A percentile compares a stretch with the other conserved stretches of the same genome.
phyloP scores from a whole-genome alignment of 2,888 invertebrate genomes.

The Cerastoderma edule region DNA sequence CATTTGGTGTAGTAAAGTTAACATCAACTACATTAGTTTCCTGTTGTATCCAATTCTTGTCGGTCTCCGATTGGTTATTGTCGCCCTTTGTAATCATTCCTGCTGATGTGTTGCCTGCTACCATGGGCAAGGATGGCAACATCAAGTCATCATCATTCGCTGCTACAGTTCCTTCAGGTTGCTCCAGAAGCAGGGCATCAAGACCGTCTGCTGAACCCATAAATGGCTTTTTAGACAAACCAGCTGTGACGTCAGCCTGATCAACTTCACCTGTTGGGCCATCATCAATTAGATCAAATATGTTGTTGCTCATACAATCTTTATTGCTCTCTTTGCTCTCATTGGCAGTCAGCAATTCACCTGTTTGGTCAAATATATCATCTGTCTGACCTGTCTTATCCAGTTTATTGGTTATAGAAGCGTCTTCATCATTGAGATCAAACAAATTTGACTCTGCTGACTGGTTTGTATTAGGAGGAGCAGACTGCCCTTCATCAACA shows the following conservation, averaged over 20 bases:
- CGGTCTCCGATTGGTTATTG: too few relatives aligned
- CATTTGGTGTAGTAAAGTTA: too few relatives aligned
- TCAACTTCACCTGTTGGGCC: not conserved
- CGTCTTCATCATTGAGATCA: not conserved
- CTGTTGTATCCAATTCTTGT: too few relatives aligned
- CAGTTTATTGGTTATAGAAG: not conserved
- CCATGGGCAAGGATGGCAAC: too few relatives aligned
- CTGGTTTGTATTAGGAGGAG: not conserved
- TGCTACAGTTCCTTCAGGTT: conserved; percentile 38
- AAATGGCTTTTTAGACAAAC: not conserved
- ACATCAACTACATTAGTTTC: too few relatives aligned
- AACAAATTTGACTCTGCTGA: not conserved
- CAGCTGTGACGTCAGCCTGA: not conserved
- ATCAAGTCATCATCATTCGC: conserved; percentile 30
- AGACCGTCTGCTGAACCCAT: conserved; percentile 29
- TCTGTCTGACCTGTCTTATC: not conserved
- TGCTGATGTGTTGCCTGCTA: too few relatives aligned
- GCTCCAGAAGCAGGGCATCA: conserved; percentile 34
- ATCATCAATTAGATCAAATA: not conserved
- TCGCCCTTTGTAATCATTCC: too few relatives aligned
- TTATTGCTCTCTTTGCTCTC: not conserved
- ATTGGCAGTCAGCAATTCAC: not conserved
- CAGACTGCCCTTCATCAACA: not conserved
- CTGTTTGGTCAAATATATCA: not conserved
- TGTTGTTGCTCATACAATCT: too few relatives aligned